Percentiles rank a stretch among this genome's conserved stretches.
Conservation (phyloP, 2,888 invertebrate species). For the Orthosia gothica region DNA sequence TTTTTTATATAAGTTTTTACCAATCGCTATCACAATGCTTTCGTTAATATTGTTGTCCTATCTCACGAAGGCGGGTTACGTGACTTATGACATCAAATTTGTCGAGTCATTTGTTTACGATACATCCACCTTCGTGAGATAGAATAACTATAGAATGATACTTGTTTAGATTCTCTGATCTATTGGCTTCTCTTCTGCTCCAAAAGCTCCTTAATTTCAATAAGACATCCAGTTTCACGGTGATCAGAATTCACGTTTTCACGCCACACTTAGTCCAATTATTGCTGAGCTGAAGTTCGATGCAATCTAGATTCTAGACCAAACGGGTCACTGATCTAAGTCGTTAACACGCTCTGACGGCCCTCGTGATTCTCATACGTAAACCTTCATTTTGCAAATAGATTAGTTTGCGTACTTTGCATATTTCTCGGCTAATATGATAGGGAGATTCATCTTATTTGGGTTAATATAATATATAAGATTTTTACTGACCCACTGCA, state of each 20-base stretch:
- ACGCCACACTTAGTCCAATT: constrained; percentile 50
- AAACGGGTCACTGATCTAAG: constrained; percentile 51
- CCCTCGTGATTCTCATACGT: constrained; percentile 30
- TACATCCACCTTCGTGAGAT: too few species aligned
- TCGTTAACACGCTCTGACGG: constrained; percentile 52
- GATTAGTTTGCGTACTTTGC: constrained; percentile 21
- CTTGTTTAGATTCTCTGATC: too few species aligned
- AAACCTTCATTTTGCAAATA: constrained; percentile 10
- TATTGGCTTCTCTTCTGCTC: not conserved
- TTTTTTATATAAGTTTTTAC: too few species aligned
- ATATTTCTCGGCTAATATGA: not conserved
- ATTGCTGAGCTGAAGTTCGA: constrained; percentile 35
- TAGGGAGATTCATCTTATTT: not conserved
- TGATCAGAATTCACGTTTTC: constrained; percentile 34
- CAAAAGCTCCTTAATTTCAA: constrained; percentile 30
- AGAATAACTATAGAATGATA: too few species aligned
- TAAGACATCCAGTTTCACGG: constrained; percentile 35
- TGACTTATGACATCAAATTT: too few species aligned
- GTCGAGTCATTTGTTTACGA: too few species aligned
- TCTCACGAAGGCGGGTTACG: too few species aligned
- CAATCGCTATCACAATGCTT: too few species aligned
- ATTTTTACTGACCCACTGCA: too few species aligned
- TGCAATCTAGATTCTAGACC: constrained; percentile 50
- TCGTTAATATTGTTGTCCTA: too few species aligned
- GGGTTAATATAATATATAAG: too few species aligned